Percentiles rank a stretch among this genome's conserved stretches.
Conservation (phyloP, 2,113 vertebrate genomes). For the Salvelinus alpinus region DNA sequence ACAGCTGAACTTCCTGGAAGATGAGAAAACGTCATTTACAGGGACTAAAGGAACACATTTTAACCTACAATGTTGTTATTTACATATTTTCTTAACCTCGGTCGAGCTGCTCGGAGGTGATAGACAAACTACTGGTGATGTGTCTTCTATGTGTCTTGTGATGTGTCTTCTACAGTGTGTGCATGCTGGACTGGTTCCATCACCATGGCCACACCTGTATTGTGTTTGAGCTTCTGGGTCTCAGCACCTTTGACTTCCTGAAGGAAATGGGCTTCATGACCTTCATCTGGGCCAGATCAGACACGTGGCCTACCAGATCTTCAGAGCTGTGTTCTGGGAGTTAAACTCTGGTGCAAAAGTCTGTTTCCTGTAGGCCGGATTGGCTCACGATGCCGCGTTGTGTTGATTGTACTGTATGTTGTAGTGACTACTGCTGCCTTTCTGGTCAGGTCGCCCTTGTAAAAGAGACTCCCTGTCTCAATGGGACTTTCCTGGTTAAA, state of each 20-base stretch:
- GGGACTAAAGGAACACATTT: constrained; percentile 52
- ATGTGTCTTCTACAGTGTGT: constrained; percentile 58
- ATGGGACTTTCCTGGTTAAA: too few species aligned
- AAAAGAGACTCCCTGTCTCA: too few species aligned
- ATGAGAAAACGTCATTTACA: constrained; percentile 66
- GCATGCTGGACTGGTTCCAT: constrained; percentile 95
- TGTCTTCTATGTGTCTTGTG: too few species aligned
- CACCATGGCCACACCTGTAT: constrained; percentile 91
- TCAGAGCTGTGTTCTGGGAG: constrained; percentile 92
- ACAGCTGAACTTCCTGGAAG: constrained; percentile 86
- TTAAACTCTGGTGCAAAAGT: constrained; percentile 19
- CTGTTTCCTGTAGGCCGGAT: too few species aligned
- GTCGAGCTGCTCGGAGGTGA: too few species aligned
- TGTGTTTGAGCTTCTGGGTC: constrained; percentile 90
- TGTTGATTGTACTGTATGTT: too few species aligned
- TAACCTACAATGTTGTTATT: background rate
- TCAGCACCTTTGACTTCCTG: constrained; percentile 92
- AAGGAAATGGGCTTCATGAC: constrained; percentile 87
- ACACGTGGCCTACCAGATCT: constrained; percentile 90
- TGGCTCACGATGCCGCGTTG: too few species aligned
- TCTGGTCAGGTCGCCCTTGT: too few species aligned
- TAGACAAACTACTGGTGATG: too few species aligned
- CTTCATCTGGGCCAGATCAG: constrained; percentile 90
- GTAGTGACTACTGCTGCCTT: too few species aligned
- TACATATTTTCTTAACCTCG: too few species aligned